Percentiles rank a stretch among this genome's conserved stretches.
Conservation (phyloP, 2,113 vertebrate species). For the Microtus pennsylvanicus region DNA sequence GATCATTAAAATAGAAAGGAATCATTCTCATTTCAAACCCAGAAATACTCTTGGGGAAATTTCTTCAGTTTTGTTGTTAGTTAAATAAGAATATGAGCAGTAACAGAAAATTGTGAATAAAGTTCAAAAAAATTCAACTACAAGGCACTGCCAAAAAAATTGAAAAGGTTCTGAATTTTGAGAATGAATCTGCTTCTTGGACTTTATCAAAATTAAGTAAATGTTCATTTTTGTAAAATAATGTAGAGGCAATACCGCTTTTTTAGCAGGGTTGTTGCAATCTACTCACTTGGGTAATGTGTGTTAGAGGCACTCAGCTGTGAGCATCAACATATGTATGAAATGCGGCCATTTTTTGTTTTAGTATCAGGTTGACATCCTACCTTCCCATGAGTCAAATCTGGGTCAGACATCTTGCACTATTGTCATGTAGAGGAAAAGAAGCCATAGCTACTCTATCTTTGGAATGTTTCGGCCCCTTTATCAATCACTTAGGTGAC, state of each 20-base stretch:
- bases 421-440: conserved; percentile 27
- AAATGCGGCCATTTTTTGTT: not conserved
- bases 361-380: not conserved
- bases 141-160: not conserved
- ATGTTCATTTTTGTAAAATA: not conserved
- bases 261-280: not conserved
- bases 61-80: not conserved
- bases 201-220: not conserved
- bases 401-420: conserved; percentile 57
- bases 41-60: not conserved
- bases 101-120: not conserved
- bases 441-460: conserved; percentile 23
- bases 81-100: not conserved
- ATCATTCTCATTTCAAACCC: not conserved
- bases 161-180: not conserved
- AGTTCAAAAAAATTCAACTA: not conserved
- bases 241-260: not conserved
- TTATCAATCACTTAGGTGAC: conserved; percentile 66
- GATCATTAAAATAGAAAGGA: not conserved
- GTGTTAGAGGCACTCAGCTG: not conserved
- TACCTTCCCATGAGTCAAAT: conserved; percentile 34
- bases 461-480: conserved; percentile 59
- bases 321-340: not conserved
- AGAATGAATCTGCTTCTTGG: not conserved
- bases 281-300: not conserved